Conservation (phyloP, 2,888 invertebrate genomes). For the Agrotis puta region DNA sequence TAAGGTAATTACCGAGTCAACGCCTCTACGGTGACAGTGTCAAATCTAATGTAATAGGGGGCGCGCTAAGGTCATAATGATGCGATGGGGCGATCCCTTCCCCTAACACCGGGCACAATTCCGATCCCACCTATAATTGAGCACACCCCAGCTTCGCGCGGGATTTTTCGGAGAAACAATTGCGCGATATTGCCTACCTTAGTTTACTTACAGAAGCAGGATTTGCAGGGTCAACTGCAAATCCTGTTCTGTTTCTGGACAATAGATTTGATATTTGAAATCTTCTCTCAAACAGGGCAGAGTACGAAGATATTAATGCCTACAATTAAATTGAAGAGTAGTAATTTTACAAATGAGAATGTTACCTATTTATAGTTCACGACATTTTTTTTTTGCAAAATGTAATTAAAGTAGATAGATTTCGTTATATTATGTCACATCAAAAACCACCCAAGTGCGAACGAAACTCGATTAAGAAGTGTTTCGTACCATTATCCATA, state of each 20-base stretch:
- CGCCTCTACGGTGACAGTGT: slow-evolving; percentile 21
- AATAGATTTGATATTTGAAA: slow-evolving; percentile 1
- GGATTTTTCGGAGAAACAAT: slow-evolving; percentile 14
- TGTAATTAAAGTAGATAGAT: no score
- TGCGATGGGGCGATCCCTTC: slow-evolving; percentile 34
- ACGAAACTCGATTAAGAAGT: no score
- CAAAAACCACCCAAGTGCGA: no score
- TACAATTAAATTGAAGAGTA: slow-evolving; percentile 6
- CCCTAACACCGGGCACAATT: slow-evolving; percentile 41
- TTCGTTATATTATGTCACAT: no score
- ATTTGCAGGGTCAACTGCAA: slow-evolving; percentile 1
- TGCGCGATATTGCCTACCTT: not conserved
- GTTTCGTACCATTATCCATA: no score
- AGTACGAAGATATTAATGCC: not conserved
- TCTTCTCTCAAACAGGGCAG: not conserved
- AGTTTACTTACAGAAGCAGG: not conserved
- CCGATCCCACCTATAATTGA: slow-evolving; percentile 39
- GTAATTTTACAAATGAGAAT: slow-evolving; percentile 3
- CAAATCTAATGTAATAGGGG: slow-evolving; percentile 23
- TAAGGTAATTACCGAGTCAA: slow-evolving; percentile 12
- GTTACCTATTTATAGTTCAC: not conserved
- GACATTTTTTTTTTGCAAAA: no score
- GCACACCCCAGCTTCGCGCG: slow-evolving; percentile 26
- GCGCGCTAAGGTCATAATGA: slow-evolving; percentile 43
- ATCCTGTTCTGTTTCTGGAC: no score